These are phyloP conservation scores for Drosophila mauritiana DNA, from an alignment of 1,140 invertebrate genomes.

Conservation along the genomic window DNA sequence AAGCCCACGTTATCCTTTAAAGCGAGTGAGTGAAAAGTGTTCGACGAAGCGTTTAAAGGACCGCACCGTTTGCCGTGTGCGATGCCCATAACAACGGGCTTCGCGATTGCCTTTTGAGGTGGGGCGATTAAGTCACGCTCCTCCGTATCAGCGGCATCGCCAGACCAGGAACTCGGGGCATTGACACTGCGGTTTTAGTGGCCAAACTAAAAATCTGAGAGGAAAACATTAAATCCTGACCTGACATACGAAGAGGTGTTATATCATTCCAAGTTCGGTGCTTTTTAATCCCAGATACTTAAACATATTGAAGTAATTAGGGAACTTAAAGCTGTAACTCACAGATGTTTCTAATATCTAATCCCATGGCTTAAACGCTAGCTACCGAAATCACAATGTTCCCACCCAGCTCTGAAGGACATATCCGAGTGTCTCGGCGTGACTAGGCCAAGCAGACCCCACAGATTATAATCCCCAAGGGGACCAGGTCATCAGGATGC, in stretches of 20 bases:
- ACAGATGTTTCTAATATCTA: background rate
- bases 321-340: no score
- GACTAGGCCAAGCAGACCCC: conserved; percentile 6
- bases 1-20: background rate
- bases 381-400: conserved; percentile 17
- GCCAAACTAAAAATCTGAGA: background rate
- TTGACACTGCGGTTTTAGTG: background rate
- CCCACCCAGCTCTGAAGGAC: background rate
- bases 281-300: no score
- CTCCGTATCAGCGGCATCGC: background rate
- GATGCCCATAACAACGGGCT: conserved; percentile 22
- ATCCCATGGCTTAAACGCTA: background rate
- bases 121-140: conserved; percentile 43
- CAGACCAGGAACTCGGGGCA: conserved; percentile 1
- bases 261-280: background rate
- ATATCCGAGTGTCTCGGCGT: conserved; percentile 1
- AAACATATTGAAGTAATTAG: no score
- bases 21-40: conserved; percentile 25
- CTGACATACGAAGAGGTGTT: background rate
- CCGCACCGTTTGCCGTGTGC: conserved; percentile 24
- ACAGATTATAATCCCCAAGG: conserved; percentile 7
- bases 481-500: conserved; percentile 54
- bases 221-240: background rate
- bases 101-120: conserved; percentile 37
- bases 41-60: conserved; percentile 35